These are phyloP conservation scores for Astatoreochromis straeleni DNA, from an alignment of 2,113 vertebrate genomes.

Conservation along the genomic window DNA sequence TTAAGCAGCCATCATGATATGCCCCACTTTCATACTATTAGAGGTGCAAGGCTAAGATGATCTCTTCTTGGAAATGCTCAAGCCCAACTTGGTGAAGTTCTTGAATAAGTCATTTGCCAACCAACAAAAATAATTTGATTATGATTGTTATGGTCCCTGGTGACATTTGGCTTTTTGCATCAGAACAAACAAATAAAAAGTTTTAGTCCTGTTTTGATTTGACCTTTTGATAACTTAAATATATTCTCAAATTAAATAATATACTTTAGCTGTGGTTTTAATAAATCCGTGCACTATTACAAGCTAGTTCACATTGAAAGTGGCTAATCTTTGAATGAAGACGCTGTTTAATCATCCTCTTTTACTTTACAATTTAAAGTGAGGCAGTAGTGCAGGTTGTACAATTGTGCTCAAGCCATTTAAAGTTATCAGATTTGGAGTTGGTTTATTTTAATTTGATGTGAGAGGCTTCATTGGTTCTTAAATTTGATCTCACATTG, in stretches of 20 bases:
- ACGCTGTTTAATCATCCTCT: neutral
- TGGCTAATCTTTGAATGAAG: neutral
- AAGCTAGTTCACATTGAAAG: neutral
- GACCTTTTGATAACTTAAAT: neutral
- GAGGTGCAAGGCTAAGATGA: neutral
- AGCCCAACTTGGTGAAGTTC: neutral
- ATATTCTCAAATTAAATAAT: neutral
- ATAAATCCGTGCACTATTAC: neutral
- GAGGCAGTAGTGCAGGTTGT: neutral
- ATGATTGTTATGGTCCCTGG: neutral
- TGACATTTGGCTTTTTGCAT: neutral
- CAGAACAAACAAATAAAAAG: neutral
- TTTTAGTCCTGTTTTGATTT: neutral
- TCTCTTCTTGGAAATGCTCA: neutral
- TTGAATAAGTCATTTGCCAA: neutral
- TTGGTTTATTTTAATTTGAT: neutral
- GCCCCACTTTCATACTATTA: neutral
- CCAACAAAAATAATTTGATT: neutral
- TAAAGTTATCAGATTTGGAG: neutral
- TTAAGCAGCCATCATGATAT: neutral
- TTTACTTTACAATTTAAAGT: neutral
- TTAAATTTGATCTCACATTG: neutral
- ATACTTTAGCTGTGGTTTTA: neutral
- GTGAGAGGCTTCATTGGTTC: neutral
- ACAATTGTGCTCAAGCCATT: neutral